Base-by-base conservation (phyloP, 2,888 invertebrate genomes). In the Leucoptera coffeella region DNA sequence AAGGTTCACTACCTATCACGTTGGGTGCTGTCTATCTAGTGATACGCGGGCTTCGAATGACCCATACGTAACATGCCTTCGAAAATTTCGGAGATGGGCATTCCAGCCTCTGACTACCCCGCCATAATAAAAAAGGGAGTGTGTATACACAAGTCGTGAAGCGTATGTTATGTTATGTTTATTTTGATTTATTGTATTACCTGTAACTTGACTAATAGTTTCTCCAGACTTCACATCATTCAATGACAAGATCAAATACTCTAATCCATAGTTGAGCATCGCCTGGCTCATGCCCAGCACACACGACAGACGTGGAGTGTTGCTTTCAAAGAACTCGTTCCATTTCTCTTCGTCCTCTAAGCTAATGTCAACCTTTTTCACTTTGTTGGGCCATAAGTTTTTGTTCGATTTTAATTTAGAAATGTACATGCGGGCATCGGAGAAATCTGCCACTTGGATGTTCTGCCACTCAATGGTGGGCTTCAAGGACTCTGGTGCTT, bases 391-490 rank as follows among this genome's bases (percentile, higher is more conserved):
- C 43, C 48, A 50, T 15, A 34, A 17, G 4, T 42, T 37, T 32
- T 41, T 48, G 14, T 51, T 51, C 3, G 41, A 37, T 11, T 42
- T 35, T 33, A 61, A 37, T n/a, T 50, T 40, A 11, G 56, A 50
- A 28, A 78, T 42, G 28, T 76, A 74, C 44, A 75, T 55, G 41
- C 82, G 65, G 3, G 80, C 44, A 22, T 75, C 55, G 5, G 78
- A 77, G 50, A 86, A 86, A 38, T 84, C 75, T 6, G 77, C 71
- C 2, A 83, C 57, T 52, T 84, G 82, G 31, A 72, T 56, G 31
- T 75, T 67, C 51, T 85, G 83, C 85, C 86, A 86, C 41, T 79
- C 74, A 29, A 54, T 57, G 19, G 67, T 67, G 22, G 64, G 62
- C 45, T 55, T 55, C 4, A 69, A 35, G 34, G 41, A 50, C 15